These are phyloP conservation scores for Pachycephala philippinensis DNA, from an alignment of 2,113 vertebrate species.

Conservation along the genomic window DNA sequence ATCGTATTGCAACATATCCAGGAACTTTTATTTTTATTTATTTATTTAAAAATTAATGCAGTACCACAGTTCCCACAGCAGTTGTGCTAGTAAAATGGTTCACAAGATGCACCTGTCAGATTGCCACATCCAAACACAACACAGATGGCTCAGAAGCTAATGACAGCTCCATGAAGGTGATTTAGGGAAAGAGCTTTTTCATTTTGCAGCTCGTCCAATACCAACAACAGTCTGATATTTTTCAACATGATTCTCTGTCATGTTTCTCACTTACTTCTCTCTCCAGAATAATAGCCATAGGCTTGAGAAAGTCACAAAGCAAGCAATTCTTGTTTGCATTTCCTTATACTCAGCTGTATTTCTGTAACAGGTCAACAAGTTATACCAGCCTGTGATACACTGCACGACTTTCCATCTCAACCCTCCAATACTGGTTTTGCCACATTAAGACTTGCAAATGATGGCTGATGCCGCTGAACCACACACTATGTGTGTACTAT, in stretches of 20 bases:
- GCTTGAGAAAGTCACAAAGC: not conserved
- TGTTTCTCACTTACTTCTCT: not conserved
- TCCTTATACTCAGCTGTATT: not conserved
- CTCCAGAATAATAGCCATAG: not conserved
- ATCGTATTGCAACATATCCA: not conserved
- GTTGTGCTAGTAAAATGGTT: not conserved
- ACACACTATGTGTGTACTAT: not conserved
- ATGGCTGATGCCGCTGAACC: not conserved
- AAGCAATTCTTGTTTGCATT: not conserved
- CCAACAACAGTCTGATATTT: not conserved
- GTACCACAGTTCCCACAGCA: not conserved
- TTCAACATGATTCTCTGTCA: not conserved
- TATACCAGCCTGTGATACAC: not conserved
- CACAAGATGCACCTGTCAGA: not conserved
- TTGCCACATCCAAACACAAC: not conserved
- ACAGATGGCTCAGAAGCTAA: not conserved
- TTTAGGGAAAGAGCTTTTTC: not conserved
- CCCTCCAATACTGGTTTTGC: not conserved
- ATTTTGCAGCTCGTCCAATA: not conserved
- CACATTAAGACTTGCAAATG: not conserved
- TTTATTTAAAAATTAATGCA: not conserved
- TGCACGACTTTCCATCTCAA: not conserved
- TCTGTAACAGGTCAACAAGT: not conserved
- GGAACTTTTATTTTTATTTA: not conserved
- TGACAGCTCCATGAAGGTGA: not conserved